Conservation (phyloP, 2,113 vertebrate species). For the Corythaeola cristata region DNA sequence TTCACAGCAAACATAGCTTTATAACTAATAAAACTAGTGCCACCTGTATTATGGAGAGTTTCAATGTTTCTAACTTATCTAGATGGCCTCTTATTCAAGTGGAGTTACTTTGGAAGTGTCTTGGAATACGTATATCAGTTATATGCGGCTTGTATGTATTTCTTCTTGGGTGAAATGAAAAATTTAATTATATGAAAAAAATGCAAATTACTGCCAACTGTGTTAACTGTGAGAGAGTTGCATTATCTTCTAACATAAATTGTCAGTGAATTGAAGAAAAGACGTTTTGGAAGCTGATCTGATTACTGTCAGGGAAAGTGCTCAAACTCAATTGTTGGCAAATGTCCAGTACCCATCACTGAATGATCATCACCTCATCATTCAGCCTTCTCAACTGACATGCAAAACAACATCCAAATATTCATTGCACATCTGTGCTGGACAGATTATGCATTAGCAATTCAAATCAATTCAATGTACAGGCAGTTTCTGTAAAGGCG, state of each 20-base stretch:
- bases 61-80: neutral
- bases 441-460: slow-evolving; percentile 86
- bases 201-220: slow-evolving; percentile 70
- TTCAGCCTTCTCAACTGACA: slow-evolving; percentile 83
- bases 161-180: slow-evolving; percentile 48
- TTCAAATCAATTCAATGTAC: slow-evolving; percentile 76
- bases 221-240: slow-evolving; percentile 62
- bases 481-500: slow-evolving; percentile 73
- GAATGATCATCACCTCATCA: slow-evolving; percentile 89
- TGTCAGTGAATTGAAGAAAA: slow-evolving; percentile 59
- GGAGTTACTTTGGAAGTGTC: neutral
- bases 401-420: slow-evolving; percentile 81
- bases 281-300: slow-evolving; percentile 70
- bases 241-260: slow-evolving; percentile 72
- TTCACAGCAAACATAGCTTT: neutral
- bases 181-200: slow-evolving; percentile 52
- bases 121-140: neutral
- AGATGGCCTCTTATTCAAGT: neutral
- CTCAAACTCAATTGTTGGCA: slow-evolving; percentile 86
- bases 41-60: neutral
- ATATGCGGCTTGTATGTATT: neutral
- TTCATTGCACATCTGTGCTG: slow-evolving; percentile 86
- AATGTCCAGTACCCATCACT: slow-evolving; percentile 83
- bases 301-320: slow-evolving; percentile 74
- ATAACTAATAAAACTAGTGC: neutral